Base-by-base conservation (phyloP, 2,797 vertebrate genomes). In the Coregonus sp. region DNA sequence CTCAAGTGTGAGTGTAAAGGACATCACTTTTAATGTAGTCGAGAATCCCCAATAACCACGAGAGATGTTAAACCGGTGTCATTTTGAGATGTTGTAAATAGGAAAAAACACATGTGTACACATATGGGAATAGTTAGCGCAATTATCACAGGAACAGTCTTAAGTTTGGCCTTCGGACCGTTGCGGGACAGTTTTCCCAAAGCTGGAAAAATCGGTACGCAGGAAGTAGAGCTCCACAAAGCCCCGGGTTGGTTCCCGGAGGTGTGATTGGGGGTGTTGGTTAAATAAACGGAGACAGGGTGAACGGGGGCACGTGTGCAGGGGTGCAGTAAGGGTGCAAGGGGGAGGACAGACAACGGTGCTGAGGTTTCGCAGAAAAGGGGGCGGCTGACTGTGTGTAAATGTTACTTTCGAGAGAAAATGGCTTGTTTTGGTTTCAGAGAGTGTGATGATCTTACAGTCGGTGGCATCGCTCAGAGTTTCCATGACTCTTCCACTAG, bases 41-140 rank as follows among this genome's bases (percentile, higher is more conserved):
- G n/a, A 82, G 73, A 76, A 75, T 71, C 80, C 79, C 78, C 77
- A 88, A 92, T 91, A 91, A 89, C 84, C 86, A 77, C 77, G 11
- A 71, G 84, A 87, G 89, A 91, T 78, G 83, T 79, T 85, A 80
- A 79, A 66, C 82, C 88, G 78, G 85, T 71, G 80, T 79, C 84
- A 72, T 85, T 86, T 86, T 80, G 75, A 85, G 81, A 80, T 84
- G 84, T 70, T 72, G 70, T 84, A 81, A 86, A 78, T 59, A 70
- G 67, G 67, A 31, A 78, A 76, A 70, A 47, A 77, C 35, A 78
- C 81, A 56, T 14, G 80, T 7, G 37, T 72, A 63, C 63, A 52
- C 90, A 91, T 88, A 78, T 92, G 90, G 91, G 79, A 93, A 82
- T 80, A 84, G 86, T 94, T 91, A 92, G 74, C 54, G 79, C 79